Percentiles rank a stretch among this genome's conserved stretches.
These are phyloP conservation scores for Wasmannia auropunctata DNA, from an alignment of 1,140 invertebrate genomes.

Conservation along the genomic window DNA sequence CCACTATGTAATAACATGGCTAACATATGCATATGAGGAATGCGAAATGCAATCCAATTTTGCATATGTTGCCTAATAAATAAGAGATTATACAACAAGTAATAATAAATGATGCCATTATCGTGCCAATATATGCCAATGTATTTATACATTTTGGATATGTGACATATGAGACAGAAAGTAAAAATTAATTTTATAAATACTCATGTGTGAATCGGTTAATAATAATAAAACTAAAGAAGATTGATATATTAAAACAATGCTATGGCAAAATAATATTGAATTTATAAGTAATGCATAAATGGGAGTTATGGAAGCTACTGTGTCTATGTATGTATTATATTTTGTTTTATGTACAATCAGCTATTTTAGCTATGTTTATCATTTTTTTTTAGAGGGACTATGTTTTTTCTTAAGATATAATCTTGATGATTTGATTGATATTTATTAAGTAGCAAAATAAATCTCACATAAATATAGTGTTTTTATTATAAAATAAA, in stretches of 20 bases:
- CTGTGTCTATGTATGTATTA: constrained; percentile 22
- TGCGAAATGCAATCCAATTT: neutral
- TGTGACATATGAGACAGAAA: neutral
- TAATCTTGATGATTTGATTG: constrained; percentile 8
- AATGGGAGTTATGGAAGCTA: neutral
- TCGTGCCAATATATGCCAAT: constrained; percentile 17
- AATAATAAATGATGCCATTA: constrained; percentile 6
- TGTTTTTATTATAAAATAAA: neutral
- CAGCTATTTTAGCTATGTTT: neutral
- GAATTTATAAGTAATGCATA: neutral
- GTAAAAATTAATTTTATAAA: neutral
- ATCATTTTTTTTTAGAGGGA: neutral
- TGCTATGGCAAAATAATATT: constrained; percentile 26
- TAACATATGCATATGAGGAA: neutral
- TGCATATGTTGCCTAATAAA: neutral
- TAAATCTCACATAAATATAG: neutral
- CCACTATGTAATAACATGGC: neutral
- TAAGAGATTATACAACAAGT: neutral
- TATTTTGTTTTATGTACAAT: constrained; percentile 32
- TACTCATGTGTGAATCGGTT: constrained; percentile 9
- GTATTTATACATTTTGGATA: neutral
- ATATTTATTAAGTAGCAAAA: neutral
- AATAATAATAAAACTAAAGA: constrained; percentile 9
- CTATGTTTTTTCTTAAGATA: neutral
- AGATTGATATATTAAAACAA: neutral